These are phyloP conservation scores for Sesia apiformis DNA, from an alignment of 2,888 invertebrate genomes.

Conservation along the genomic window DNA sequence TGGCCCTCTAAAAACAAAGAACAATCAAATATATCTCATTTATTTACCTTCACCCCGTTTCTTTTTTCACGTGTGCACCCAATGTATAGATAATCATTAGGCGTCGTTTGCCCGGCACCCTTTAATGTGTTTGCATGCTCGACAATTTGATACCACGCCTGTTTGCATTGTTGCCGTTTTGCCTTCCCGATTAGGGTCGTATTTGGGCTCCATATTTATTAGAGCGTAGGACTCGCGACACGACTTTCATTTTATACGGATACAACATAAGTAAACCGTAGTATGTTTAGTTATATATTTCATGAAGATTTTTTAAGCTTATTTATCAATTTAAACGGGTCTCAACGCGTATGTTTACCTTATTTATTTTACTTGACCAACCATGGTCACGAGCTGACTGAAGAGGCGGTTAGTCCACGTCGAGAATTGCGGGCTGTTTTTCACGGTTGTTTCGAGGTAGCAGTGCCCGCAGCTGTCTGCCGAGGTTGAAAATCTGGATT, in stretches of 20 bases:
- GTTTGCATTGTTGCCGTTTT: slow-evolving; percentile 69
- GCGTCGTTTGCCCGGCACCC: slow-evolving; percentile 55
- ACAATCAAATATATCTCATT: slow-evolving; percentile 61
- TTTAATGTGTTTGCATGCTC: slow-evolving; percentile 69
- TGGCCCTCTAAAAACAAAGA: slow-evolving; percentile 61
- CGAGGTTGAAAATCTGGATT: too few relatives aligned
- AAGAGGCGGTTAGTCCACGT: too few relatives aligned
- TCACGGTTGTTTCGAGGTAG: too few relatives aligned
- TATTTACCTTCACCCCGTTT: slow-evolving; percentile 45
- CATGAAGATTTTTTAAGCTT: too few relatives aligned
- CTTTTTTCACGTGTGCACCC: slow-evolving; percentile 38
- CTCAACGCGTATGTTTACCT: too few relatives aligned
- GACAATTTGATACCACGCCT: slow-evolving; percentile 66
- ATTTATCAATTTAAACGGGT: too few relatives aligned
- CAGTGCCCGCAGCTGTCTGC: too few relatives aligned
- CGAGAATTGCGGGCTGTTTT: too few relatives aligned
- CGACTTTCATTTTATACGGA: slow-evolving; percentile 64
- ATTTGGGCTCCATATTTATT: slow-evolving; percentile 68
- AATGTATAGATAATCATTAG: slow-evolving; percentile 65
- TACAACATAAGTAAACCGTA: slow-evolving; percentile 29
- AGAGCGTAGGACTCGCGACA: slow-evolving; percentile 62
- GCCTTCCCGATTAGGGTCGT: slow-evolving; percentile 69
- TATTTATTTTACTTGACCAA: not conserved
- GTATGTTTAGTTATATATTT: too few relatives aligned
- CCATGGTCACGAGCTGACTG: not conserved